phyloP scores from a whole-genome alignment of 2,797 vertebrate species.

The Threskiornis aethiopicus region DNA sequence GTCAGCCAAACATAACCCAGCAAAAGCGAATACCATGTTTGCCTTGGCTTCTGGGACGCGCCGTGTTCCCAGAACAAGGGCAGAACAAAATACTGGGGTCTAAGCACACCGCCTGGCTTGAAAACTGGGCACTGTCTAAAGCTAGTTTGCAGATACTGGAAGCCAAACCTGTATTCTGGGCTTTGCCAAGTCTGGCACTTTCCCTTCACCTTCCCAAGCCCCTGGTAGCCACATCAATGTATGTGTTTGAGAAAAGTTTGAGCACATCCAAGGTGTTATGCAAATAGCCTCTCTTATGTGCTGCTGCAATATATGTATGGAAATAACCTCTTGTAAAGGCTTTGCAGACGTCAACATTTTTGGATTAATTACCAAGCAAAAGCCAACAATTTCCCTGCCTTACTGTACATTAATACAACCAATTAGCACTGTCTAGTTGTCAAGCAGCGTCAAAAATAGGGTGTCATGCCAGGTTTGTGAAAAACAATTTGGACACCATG shows the following conservation, averaged over 20 bases:
- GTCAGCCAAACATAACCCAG: constrained; percentile 68
- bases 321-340: not conserved
- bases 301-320: not conserved
- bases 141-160: not conserved
- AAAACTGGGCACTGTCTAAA: not conserved
- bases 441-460: not conserved
- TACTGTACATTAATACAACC: not conserved
- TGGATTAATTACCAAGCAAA: not conserved
- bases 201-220: constrained; percentile 6
- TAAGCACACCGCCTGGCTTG: constrained; percentile 18
- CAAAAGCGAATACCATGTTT: constrained; percentile 46
- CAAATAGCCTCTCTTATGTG: not conserved
- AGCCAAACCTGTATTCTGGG: not conserved
- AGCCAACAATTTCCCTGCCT: not conserved
- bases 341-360: not conserved
- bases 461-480: not conserved
- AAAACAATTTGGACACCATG: not conserved
- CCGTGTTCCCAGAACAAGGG: constrained; percentile 1
- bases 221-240: not conserved
- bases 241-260: not conserved
- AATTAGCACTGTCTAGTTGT: not conserved
- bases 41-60: constrained; percentile 30
- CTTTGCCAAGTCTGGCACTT: constrained; percentile 31
- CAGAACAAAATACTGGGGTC: constrained; percentile 39
- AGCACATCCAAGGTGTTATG: not conserved